Base-by-base conservation (phyloP, 2,797 vertebrate species). In the Lycodopsis pacificus region DNA sequence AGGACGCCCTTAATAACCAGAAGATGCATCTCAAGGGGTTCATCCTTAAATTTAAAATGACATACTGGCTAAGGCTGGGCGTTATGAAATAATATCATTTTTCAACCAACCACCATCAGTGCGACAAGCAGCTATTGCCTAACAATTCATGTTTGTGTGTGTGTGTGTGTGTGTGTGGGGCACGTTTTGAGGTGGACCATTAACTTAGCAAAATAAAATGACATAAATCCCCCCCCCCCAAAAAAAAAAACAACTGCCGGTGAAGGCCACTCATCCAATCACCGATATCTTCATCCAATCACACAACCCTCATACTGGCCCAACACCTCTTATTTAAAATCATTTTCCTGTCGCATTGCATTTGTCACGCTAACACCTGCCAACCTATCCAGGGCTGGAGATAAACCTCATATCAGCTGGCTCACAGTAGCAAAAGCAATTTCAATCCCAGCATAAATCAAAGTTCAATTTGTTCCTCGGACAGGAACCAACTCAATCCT, bases 381-480 rank as follows among this genome's bases (percentile, higher is more conserved):
- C 51, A 13, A 14, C 57, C 57, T 20, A 1, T 58, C 57, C 19
- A 15, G 17, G 34, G 17, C n/a, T 20, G 32, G 19, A 34, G 36
- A 58, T 58, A 12, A 77, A 71, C 66, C 25, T 61, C 14, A 40
- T 57, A 30, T 70, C 42, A 70, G 27, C 53, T 38, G 56, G 10
- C 44, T 76, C 49, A 53, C 36, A 63, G n/a, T 9, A 20, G 77
- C 56, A 65, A 11, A 8, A 42, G 68, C 32, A 20, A 62, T 4
- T 44, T 11, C 65, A 57, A 77, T 77, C 64, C 63, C 69, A 54
- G 22, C 30, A 64, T 67, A 54, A 76, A 88, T 81, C 73, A 78
- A 65, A 74, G 40, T 54, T 58, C n/a, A 42, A 48, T 81, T 70
- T 77, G 65, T 68, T 64, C 44, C 22, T 69, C n/a, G 1, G 49